phyloP scores from a whole-genome alignment of 2,113 vertebrate species.

The Embiotoca jacksoni region DNA sequence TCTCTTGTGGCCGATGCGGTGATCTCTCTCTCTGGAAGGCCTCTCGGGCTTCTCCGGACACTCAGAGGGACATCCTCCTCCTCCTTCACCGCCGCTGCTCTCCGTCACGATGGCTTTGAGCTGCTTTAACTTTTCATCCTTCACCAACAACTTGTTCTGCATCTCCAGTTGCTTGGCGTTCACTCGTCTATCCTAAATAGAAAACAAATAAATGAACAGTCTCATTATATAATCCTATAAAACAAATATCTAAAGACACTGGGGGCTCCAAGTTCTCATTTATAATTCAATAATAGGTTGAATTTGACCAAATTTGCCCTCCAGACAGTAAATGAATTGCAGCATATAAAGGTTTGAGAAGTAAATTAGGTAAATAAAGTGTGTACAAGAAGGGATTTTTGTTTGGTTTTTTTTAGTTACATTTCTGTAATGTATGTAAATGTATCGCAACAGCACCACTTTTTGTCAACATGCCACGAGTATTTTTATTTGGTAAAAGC shows the following conservation, averaged over 20 bases:
- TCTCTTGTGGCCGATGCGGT: constrained; percentile 76
- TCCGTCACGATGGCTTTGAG: constrained; percentile 97
- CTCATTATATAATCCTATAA: neutral
- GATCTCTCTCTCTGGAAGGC: constrained; percentile 89
- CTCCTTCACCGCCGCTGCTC: constrained; percentile 60
- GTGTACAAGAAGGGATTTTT: no score
- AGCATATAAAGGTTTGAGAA: no score
- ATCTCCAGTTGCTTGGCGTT: constrained; percentile 97
- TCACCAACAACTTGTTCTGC: constrained; percentile 99
- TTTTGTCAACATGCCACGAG: neutral
- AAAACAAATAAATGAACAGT: neutral
- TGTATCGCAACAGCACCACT: no score
- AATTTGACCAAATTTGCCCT: no score
- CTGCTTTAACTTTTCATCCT: constrained; percentile 98
- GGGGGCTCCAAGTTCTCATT: neutral
- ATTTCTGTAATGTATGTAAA: no score
- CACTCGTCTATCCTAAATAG: constrained; percentile 90
- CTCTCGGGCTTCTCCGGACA: constrained; percentile 84
- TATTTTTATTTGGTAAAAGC: neutral
- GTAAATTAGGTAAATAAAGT: no score
- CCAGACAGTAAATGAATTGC: no score
- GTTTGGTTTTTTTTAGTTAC: no score
- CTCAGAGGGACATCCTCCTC: constrained; percentile 35
- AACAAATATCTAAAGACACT: no score
- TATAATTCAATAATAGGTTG: neutral